These are phyloP conservation scores for Perizoma flavofasciatum DNA, from an alignment of 2,888 invertebrate species.

Conservation along the genomic window DNA sequence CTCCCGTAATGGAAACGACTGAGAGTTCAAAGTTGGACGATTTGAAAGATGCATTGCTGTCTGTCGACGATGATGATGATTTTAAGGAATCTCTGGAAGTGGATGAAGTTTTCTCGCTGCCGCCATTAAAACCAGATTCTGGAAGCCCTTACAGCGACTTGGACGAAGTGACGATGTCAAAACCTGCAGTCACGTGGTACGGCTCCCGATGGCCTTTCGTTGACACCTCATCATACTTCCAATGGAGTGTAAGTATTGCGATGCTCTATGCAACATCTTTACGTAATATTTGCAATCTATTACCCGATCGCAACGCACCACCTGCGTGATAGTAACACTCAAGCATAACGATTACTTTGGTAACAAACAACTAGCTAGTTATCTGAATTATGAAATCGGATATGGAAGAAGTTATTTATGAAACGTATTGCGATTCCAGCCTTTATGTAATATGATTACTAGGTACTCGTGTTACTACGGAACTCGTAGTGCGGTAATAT, in stretches of 20 bases:
- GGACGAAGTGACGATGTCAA: conserved; percentile 75
- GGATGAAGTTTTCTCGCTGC: conserved; percentile 76
- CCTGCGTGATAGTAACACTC: conserved; percentile 45
- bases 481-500: conserved; percentile 30
- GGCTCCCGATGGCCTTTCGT: conserved; percentile 86
- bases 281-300: conserved; percentile 45
- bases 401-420: conserved; percentile 48
- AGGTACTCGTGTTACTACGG: conserved; percentile 28
- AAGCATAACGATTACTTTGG: conserved; percentile 45
- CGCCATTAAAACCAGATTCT: conserved; percentile 68
- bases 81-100: conserved; percentile 76
- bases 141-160: conserved; percentile 56
- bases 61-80: conserved; percentile 76
- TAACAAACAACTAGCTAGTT: conserved; percentile 41
- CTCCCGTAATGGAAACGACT: conserved; percentile 58
- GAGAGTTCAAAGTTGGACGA: conserved; percentile 65
- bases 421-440: conserved; percentile 45
- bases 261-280: conserved; percentile 39
- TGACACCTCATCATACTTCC: conserved; percentile 86
- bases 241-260: conserved; percentile 85
- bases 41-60: conserved; percentile 73
- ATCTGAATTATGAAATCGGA: conserved; percentile 51
- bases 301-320: conserved; percentile 39
- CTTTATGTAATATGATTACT: conserved; percentile 46
- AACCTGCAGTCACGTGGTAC: conserved; percentile 82